phyloP scores from a whole-genome alignment of 2,797 vertebrate species.

The Gymnocypris eckloni region DNA sequence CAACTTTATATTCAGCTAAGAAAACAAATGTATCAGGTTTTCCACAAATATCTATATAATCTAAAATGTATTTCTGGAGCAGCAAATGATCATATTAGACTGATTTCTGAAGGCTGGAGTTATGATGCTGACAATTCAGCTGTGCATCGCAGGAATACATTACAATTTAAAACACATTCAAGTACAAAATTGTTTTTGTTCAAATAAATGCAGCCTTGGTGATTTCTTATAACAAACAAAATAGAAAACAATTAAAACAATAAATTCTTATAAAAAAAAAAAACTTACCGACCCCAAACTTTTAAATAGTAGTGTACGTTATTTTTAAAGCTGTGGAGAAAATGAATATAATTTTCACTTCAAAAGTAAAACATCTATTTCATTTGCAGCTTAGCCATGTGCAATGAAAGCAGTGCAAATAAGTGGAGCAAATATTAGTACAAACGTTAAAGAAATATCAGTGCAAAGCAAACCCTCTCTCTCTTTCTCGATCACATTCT shows the following conservation, averaged over 20 bases:
- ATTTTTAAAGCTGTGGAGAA: neutral
- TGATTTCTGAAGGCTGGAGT: neutral
- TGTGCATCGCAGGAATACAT: neutral
- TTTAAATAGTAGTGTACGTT: neutral
- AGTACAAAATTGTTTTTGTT: neutral
- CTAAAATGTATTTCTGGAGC: neutral
- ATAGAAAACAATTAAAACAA: too few species aligned
- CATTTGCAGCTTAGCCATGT: neutral
- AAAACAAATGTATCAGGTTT: neutral
- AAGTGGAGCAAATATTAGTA: constrained; percentile 6
- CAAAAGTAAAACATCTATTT: neutral
- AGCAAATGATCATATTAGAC: neutral
- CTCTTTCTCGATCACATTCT: constrained; percentile 61
- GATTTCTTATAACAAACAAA: neutral
- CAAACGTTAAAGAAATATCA: constrained; percentile 23
- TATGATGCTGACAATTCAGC: neutral
- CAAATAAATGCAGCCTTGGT: neutral
- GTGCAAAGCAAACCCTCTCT: neutral
- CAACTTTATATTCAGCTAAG: neutral
- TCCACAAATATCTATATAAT: too few species aligned
- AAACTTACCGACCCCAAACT: neutral
- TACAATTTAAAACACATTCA: too few species aligned
- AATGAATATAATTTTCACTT: neutral
- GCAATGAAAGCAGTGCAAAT: neutral
- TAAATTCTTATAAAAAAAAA: neutral